A percentile compares a stretch with the other conserved stretches of the same genome.
Evolutionary conservation across 2,113 vertebrate genomes (phyloP).

Genomic region (Crocuta crocuta): DNA sequence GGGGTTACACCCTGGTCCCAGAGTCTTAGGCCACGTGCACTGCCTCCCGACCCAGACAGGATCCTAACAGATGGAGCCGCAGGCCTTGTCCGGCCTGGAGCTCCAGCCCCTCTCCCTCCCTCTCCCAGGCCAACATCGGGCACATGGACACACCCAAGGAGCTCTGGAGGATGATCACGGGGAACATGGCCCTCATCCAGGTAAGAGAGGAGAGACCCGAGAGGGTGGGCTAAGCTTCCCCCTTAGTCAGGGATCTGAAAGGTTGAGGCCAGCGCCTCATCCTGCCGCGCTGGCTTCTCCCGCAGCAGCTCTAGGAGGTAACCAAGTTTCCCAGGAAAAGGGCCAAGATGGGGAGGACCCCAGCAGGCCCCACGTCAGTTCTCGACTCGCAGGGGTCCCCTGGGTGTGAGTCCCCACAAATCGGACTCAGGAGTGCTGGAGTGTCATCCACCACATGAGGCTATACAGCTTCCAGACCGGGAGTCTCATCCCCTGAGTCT

Average conservation of each 20-base stretch:
- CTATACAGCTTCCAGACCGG: not conserved
- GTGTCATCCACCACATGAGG: not conserved
- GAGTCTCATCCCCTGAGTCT: not conserved
- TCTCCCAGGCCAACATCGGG: conserved; percentile 95
- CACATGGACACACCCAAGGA: conserved; percentile 98
- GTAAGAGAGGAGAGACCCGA: conserved; percentile 80
- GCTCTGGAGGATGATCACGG: conserved; percentile 98
- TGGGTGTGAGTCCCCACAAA: not conserved
- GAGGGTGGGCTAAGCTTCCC: not conserved
- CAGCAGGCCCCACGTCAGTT: not conserved
- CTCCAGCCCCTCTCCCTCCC: not conserved
- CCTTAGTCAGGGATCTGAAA: not conserved
- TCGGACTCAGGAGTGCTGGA: not conserved
- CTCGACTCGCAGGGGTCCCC: not conserved
- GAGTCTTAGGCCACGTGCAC: not conserved
- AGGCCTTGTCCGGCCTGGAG: not conserved
- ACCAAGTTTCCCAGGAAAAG: conserved; percentile 15
- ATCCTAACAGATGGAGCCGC: not conserved
- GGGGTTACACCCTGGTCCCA: not conserved
- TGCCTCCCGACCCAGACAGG: not conserved
- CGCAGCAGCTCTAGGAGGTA: not conserved
- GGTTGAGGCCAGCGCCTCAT: not conserved
- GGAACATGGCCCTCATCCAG: conserved; percentile 99
- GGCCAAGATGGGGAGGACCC: not conserved
- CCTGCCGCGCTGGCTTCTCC: conserved; percentile 18